phyloP scores from a whole-genome alignment of 2,797 vertebrate genomes.

The Ara ararauna region DNA sequence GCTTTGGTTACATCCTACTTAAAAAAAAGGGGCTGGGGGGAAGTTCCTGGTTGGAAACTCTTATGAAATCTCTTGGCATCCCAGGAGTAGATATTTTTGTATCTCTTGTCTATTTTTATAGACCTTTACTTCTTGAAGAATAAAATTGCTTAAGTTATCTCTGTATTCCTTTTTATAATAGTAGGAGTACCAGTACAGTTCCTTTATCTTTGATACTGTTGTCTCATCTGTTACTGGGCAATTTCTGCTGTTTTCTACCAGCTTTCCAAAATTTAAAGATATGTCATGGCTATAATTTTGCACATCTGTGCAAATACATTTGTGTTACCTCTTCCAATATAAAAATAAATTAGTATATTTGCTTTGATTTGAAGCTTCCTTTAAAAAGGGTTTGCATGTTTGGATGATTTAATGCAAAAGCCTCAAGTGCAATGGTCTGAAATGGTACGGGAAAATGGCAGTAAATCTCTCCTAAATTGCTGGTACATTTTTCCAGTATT shows the following conservation, averaged over 20 bases:
- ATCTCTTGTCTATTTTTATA: neutral
- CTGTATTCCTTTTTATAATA: neutral
- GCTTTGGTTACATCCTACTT: neutral
- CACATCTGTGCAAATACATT: conserved; percentile 36
- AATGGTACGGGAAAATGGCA: neutral
- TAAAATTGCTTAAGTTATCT: neutral
- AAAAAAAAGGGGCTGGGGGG: neutral
- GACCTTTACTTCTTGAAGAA: neutral
- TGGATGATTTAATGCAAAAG: conserved; percentile 14
- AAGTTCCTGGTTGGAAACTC: neutral
- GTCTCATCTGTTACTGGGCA: neutral
- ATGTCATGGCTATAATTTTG: neutral
- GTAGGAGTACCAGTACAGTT: neutral
- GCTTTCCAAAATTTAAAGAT: neutral
- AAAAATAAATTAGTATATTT: conserved; percentile 27
- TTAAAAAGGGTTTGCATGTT: neutral
- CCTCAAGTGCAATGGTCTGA: neutral
- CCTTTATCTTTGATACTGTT: neutral
- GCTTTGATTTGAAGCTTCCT: conserved; percentile 39
- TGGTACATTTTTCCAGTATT: neutral
- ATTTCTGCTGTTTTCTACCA: neutral
- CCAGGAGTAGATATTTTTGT: neutral
- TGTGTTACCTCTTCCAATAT: neutral
- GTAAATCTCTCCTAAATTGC: conserved; percentile 12
- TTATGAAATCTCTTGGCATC: neutral